These are phyloP conservation scores for Todus mexicanus DNA, from an alignment of 2,797 vertebrate species.

Conservation along the genomic window DNA sequence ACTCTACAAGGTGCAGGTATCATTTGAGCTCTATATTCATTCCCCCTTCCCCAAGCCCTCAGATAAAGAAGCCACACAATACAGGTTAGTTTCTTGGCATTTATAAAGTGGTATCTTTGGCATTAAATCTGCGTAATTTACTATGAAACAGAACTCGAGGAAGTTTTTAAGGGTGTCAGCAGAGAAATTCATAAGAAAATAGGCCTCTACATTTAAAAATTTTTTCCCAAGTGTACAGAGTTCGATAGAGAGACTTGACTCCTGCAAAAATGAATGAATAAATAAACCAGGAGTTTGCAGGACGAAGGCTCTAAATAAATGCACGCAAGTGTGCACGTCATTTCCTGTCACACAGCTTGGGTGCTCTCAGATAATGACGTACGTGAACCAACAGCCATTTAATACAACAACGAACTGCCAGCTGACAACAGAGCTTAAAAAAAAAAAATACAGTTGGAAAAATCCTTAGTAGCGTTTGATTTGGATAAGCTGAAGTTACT, in stretches of 20 bases:
- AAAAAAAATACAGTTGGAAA: neutral
- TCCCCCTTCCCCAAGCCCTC: neutral
- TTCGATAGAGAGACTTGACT: neutral
- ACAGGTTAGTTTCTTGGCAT: constrained; percentile 43
- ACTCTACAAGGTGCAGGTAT: constrained; percentile 24
- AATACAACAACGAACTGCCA: neutral
- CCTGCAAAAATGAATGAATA: neutral
- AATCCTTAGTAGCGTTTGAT: neutral
- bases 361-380: constrained; percentile 17
- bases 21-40: neutral
- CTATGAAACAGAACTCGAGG: neutral
- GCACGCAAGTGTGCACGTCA: constrained; percentile 2
- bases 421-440: neutral
- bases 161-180: neutral
- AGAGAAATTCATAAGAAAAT: neutral
- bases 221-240: neutral
- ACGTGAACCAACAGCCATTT: constrained; percentile 49
- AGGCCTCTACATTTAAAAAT: neutral
- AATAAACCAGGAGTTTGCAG: neutral
- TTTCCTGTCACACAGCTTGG: constrained; percentile 10
- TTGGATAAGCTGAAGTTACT: neutral
- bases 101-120: constrained; percentile 62
- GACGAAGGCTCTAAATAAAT: neutral
- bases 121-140: neutral
- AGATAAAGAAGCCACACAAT: neutral